Evolutionary conservation across 2,797 vertebrate species (phyloP).

Genomic region (Lithobates pipiens): DNA sequence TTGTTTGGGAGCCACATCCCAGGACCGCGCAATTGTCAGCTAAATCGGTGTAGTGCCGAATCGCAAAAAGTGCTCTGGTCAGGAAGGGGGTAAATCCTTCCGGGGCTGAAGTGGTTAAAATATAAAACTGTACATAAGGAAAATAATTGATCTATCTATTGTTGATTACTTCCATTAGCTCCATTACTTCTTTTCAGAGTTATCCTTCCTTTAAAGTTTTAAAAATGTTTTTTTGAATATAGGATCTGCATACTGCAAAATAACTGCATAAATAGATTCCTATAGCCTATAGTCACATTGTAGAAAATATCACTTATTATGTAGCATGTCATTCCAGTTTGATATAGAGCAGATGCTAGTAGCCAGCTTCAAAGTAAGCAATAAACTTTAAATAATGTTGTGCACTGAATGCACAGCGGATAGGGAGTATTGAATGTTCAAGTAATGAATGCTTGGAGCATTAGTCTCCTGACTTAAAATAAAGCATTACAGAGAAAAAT

Average conservation of each 20-base stretch:
- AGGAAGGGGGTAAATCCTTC: too few species aligned
- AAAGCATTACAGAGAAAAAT: background rate
- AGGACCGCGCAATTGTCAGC: too few species aligned
- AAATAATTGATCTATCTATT: too few species aligned
- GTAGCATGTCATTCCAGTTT: constrained; percentile 32
- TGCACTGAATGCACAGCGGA: background rate
- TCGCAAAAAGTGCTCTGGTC: too few species aligned
- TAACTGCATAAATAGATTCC: background rate
- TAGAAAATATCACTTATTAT: constrained; percentile 1
- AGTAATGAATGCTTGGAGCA: background rate
- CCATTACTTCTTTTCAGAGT: background rate
- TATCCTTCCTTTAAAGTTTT: background rate
- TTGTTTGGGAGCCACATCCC: too few species aligned
- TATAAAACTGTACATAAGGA: too few species aligned
- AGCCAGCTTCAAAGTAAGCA: constrained; percentile 26
- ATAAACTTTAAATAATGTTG: constrained; percentile 27
- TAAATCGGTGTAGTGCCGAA: too few species aligned
- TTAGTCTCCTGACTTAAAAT: background rate
- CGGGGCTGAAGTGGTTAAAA: too few species aligned
- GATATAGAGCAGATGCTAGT: constrained; percentile 20
- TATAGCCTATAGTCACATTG: background rate
- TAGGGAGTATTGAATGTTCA: constrained; percentile 2
- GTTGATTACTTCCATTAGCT: too few species aligned
- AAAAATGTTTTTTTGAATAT: background rate
- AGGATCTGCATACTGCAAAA: constrained; percentile 8